Evolutionary conservation across 1,140 invertebrate species (phyloP), one percentile per base, ranked within the genome.

Genomic region (Ceratina calcarata): DNA sequence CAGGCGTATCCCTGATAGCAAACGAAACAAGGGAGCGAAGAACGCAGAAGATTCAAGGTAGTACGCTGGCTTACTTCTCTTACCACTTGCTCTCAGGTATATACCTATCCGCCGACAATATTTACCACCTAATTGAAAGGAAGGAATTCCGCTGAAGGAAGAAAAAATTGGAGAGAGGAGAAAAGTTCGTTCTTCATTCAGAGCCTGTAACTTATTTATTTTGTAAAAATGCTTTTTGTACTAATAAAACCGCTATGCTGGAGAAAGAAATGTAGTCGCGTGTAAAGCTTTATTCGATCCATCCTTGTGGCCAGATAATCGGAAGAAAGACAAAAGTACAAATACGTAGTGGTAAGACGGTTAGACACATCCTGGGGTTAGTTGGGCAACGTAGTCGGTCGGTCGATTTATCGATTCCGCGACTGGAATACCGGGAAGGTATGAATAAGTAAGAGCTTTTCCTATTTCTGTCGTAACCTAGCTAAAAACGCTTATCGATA

Each of bases 221-320:
- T 91, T 93, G 88, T 93, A 92, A 93, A 92, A 74, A 91, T 81
- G 91, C 91, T 90, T 93, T 93, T 93, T 92, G 85, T 93, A 92
- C 90, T 91, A 92, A 92, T 92, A 92, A 92, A 92, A 84, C 84
- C 87, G 91, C 77, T 91, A 80, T 73, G 87, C 89, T 89, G 74
- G 84, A 81, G 84, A 87, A 84, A 79, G 64, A 60, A 60, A 64
- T 24, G 12, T 45, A n/a, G n/a, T 66, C 37, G 13, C 10, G 1
- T 12, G 7, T 53, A 3, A 4, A 49, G n/a, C 13, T 32, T 51
- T 22, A 49, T 58, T 69, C 60, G 37, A 69, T 55, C 49, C 55
- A 84, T 20, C 61, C 24, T 55, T 22, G 49, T 57, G 27, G 13
- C 58, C 13, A 55, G 22, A 37, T 53, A 76, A 32, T 32, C 27